Conservation (phyloP, 1,140 invertebrate genomes). For the Ceratitis capitata region DNA sequence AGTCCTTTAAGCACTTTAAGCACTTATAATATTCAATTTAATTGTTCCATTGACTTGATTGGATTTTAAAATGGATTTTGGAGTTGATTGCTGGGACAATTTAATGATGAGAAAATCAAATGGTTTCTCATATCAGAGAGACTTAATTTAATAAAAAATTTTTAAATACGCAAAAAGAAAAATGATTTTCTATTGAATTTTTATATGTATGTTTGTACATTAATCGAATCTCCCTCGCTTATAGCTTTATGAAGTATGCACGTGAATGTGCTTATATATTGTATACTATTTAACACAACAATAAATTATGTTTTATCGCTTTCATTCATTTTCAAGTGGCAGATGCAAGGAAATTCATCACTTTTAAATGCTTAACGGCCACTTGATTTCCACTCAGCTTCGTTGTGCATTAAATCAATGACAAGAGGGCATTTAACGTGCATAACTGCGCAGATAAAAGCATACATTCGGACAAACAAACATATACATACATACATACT, state of each 20-base stretch:
- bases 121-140: background rate
- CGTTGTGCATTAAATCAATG: background rate
- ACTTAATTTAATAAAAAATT: background rate
- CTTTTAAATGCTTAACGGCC: slow-evolving; percentile 19
- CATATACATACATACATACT: background rate
- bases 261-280: background rate
- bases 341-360: slow-evolving; percentile 25
- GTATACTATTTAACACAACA: background rate
- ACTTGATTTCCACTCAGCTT: background rate
- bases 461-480: background rate
- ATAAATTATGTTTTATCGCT: slow-evolving; percentile 6
- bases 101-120: background rate
- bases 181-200: background rate
- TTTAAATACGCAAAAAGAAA: background rate
- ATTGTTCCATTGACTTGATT: background rate
- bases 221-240: background rate
- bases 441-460: background rate
- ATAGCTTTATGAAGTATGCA: no score
- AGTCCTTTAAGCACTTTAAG: no score
- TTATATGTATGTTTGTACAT: background rate
- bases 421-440: background rate
- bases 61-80: background rate
- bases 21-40: background rate
- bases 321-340: background rate
- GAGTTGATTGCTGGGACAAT: background rate